Conservation (phyloP, 2,797 vertebrate species). For the Gymnodraco acuticeps region DNA sequence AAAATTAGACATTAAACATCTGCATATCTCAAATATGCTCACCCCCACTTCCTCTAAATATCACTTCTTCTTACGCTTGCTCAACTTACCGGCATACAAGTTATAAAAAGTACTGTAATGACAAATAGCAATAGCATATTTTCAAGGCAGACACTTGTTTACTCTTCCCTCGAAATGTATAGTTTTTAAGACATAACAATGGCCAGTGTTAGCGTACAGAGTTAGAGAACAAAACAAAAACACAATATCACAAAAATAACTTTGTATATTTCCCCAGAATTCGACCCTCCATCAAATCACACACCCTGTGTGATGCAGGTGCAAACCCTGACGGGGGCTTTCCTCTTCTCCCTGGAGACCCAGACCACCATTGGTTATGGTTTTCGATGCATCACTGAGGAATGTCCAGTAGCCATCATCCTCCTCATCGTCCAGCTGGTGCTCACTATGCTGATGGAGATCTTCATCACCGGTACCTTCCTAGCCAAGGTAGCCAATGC, state of each 20-base stretch:
- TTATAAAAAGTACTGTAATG: not conserved
- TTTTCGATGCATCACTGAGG: conserved; percentile 97
- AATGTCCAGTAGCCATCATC: conserved; percentile 94
- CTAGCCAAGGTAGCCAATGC: conserved; percentile 89
- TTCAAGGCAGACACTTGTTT: not conserved
- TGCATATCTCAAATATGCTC: not conserved
- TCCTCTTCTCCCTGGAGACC: conserved; percentile 97
- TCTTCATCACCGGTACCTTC: conserved; percentile 98
- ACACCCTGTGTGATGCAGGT: conserved; percentile 97
- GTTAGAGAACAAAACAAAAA: not conserved
- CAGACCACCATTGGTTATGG: conserved; percentile 98
- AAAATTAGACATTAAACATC: not conserved
- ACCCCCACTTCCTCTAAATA: not conserved
- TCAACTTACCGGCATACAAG: not conserved
- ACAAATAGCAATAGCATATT: not conserved
- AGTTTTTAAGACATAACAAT: not conserved
- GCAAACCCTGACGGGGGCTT: conserved; percentile 94
- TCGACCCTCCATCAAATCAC: conserved; percentile 94
- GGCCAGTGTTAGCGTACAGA: too few relatives aligned
- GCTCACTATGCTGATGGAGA: conserved; percentile 97
- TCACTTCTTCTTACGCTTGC: not conserved
- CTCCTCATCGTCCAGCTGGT: conserved; percentile 96
- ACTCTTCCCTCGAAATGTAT: not conserved
- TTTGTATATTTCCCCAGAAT: conserved; percentile 77
- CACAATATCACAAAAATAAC: not conserved